These are phyloP conservation scores for Turnix velox DNA, from an alignment of 2,113 vertebrate species.

Conservation along the genomic window DNA sequence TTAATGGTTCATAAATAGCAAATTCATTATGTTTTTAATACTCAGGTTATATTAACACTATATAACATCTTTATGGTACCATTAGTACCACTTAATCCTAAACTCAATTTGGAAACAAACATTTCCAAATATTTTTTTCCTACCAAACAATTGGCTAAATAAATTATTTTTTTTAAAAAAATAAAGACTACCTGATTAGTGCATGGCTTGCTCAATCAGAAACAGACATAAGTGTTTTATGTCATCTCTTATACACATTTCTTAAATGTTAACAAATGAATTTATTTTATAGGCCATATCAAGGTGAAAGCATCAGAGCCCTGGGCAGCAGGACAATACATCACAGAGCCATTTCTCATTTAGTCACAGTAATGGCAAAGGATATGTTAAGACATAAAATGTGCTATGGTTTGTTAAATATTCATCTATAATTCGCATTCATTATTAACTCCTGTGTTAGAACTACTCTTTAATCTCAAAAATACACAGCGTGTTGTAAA, in stretches of 20 bases:
- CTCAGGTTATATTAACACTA: slow-evolving; percentile 71
- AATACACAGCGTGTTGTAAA: slow-evolving; percentile 32
- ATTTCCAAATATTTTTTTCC: slow-evolving; percentile 54
- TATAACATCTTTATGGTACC: slow-evolving; percentile 77
- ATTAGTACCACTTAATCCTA: slow-evolving; percentile 67
- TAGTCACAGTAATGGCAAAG: slow-evolving; percentile 25
- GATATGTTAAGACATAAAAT: slow-evolving; percentile 63
- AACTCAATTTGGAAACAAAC: slow-evolving; percentile 63
- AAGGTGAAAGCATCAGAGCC: slow-evolving; percentile 67
- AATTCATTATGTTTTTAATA: slow-evolving; percentile 80
- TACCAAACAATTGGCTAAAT: slow-evolving; percentile 64
- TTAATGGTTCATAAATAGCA: slow-evolving; percentile 78
- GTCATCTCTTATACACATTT: slow-evolving; percentile 42
- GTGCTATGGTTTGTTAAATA: slow-evolving; percentile 66
- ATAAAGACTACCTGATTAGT: slow-evolving; percentile 65
- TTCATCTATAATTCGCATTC: slow-evolving; percentile 72
- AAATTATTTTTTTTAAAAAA: slow-evolving; percentile 49
- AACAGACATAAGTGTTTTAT: slow-evolving; percentile 64
- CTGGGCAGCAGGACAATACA: slow-evolving; percentile 19
- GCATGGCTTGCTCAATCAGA: slow-evolving; percentile 33
- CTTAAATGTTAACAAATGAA: slow-evolving; percentile 70
- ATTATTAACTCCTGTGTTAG: slow-evolving; percentile 66
- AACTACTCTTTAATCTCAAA: slow-evolving; percentile 60
- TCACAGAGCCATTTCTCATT: slow-evolving; percentile 53
- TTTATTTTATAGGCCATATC: slow-evolving; percentile 69